Conservation (phyloP, 2,113 vertebrate genomes). For the Coracopsis vasa region DNA sequence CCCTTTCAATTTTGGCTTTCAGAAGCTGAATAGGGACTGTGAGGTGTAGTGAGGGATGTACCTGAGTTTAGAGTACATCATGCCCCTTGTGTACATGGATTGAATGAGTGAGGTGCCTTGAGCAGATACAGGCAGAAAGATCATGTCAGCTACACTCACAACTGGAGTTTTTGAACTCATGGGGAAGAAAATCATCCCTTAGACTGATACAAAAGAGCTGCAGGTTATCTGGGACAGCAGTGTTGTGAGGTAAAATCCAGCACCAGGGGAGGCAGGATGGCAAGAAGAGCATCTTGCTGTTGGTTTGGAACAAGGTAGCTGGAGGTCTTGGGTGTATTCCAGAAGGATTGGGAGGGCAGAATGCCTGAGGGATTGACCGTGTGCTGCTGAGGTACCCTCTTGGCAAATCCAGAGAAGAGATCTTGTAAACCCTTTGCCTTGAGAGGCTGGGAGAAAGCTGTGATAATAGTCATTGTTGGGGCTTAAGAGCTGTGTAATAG, state of each 20-base stretch:
- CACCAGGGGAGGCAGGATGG: background rate
- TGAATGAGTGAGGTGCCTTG: background rate
- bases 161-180: accelerated
- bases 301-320: background rate
- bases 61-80: background rate
- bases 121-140: background rate
- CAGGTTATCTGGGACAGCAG: accelerated
- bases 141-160: accelerated
- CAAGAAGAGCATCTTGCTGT: background rate
- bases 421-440: background rate
- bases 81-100: background rate
- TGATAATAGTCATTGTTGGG: background rate
- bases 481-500: background rate
- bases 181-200: background rate
- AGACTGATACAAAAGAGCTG: accelerated
- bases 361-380: accelerated
- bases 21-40: background rate
- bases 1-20: background rate
- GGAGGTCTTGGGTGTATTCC: background rate
- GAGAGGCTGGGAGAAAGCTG: background rate
- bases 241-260: background rate
- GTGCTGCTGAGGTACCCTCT: background rate
- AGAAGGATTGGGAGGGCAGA: background rate
- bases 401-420: background rate
- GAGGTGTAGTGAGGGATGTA: background rate